Conservation (phyloP, 2,113 vertebrate genomes). For the Bombycilla garrulus region DNA sequence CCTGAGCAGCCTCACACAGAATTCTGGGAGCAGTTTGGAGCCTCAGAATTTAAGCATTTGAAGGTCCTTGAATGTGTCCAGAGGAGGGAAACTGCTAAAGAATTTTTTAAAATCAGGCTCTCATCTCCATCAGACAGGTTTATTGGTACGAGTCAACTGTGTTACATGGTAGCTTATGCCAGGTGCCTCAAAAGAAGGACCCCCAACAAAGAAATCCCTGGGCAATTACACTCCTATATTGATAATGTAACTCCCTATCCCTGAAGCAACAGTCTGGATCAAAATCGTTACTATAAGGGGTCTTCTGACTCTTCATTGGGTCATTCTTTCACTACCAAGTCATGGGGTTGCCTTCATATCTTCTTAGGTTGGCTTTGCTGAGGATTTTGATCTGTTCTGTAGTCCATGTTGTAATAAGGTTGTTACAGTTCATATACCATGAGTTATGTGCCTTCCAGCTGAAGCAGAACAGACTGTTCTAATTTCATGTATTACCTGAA, state of each 20-base stretch:
- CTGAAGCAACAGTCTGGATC: not conserved
- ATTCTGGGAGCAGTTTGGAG: not conserved
- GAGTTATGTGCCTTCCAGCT: not conserved
- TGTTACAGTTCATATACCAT: not conserved
- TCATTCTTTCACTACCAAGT: not conserved
- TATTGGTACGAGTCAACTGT: not conserved
- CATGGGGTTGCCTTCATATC: not conserved
- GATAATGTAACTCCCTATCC: not conserved
- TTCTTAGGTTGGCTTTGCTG: not conserved
- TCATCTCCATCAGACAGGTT: not conserved
- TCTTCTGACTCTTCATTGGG: not conserved
- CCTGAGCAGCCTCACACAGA: rapidly evolving
- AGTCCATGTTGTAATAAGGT: not conserved
- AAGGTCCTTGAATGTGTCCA: not conserved
- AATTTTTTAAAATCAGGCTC: not conserved
- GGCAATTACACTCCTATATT: not conserved
- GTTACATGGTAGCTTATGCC: not conserved
- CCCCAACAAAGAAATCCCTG: not conserved
- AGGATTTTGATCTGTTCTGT: not conserved
- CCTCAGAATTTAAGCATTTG: not conserved
- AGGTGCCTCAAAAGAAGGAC: not conserved
- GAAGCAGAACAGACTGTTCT: not conserved
- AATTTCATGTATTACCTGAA: not conserved
- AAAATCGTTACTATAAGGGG: not conserved
- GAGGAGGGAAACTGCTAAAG: not conserved